Conservation (phyloP, 1,140 invertebrate genomes). For the Halyomorpha halys region DNA sequence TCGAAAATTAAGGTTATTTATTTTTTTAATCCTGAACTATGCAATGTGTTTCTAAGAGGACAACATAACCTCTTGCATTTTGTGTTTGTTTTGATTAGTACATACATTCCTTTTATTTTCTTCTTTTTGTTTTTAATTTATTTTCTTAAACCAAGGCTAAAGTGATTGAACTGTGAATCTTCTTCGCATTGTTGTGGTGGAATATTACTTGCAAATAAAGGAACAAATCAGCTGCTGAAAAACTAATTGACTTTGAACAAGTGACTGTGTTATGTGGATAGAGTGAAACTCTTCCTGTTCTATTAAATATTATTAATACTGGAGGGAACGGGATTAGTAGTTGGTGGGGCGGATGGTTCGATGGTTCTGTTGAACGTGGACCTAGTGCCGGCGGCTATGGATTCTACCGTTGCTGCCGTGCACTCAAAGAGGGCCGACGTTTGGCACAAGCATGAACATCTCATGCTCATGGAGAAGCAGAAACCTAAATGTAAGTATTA, state of each 20-base stretch:
- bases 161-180: no score
- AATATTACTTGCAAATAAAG: no score
- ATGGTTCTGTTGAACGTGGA: constrained; percentile 34
- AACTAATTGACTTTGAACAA: background rate
- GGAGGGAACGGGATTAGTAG: constrained; percentile 30
- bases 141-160: no score
- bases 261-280: constrained; percentile 20
- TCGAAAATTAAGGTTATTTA: background rate
- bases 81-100: constrained; percentile 17
- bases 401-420: constrained; percentile 32
- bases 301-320: constrained; percentile 27
- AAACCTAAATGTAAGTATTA: constrained; percentile 56
- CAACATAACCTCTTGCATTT: constrained; percentile 14
- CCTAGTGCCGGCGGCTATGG: constrained; percentile 32
- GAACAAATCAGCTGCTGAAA: background rate
- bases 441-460: constrained; percentile 58
- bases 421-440: constrained; percentile 33
- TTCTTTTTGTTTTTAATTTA: no score
- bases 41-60: no score
- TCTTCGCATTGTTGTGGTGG: no score
- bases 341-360: constrained; percentile 31
- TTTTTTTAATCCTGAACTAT: constrained; percentile 5
- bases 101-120: constrained; percentile 2
- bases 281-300: constrained; percentile 21
- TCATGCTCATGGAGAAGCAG: constrained; percentile 59